A percentile compares a stretch with the other conserved stretches of the same genome.
Evolutionary conservation across 2,113 vertebrate genomes (phyloP).

Genomic region (Ancistrus triradiatus): DNA sequence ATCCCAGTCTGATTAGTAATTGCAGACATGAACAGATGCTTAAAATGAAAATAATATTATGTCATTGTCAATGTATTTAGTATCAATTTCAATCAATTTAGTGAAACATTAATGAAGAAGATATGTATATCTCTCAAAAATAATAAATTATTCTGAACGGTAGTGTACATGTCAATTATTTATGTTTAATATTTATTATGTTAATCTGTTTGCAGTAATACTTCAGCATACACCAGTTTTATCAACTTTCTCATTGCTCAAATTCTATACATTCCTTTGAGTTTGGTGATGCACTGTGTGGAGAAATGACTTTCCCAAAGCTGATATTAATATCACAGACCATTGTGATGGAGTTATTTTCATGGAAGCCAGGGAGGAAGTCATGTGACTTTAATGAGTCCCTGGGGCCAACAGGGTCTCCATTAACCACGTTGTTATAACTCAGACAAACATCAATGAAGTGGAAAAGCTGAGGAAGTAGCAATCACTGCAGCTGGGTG

Average conservation of each 20-base stretch:
- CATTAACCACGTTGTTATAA: conserved; percentile 93
- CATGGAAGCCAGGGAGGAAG: conserved; percentile 94
- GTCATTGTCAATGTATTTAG: too few relatives aligned
- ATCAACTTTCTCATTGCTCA: conserved; percentile 55
- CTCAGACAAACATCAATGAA: conserved; percentile 87
- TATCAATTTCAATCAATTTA: too few relatives aligned
- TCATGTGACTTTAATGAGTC: conserved; percentile 97
- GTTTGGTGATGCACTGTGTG: conserved; percentile 80
- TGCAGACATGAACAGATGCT: too few relatives aligned
- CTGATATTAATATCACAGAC: conserved; percentile 98
- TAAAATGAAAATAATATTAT: too few relatives aligned
- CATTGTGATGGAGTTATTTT: conserved; percentile 99
- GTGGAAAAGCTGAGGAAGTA: conserved; percentile 93
- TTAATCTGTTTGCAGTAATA: too few relatives aligned
- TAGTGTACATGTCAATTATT: too few relatives aligned
- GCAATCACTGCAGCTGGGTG: conserved; percentile 73
- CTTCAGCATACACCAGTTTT: too few relatives aligned
- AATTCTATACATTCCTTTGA: conserved; percentile 84
- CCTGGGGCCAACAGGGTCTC: conserved; percentile 76
- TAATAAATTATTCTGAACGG: too few relatives aligned
- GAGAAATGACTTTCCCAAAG: conserved; percentile 90
- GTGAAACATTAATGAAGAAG: too few relatives aligned
- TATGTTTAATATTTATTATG: too few relatives aligned
- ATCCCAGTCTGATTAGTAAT: too few relatives aligned
- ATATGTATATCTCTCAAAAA: too few relatives aligned